Percentiles rank a stretch among this genome's conserved stretches.
Conservation (phyloP, 2,113 vertebrate genomes). For the Tragelaphus scriptus region DNA sequence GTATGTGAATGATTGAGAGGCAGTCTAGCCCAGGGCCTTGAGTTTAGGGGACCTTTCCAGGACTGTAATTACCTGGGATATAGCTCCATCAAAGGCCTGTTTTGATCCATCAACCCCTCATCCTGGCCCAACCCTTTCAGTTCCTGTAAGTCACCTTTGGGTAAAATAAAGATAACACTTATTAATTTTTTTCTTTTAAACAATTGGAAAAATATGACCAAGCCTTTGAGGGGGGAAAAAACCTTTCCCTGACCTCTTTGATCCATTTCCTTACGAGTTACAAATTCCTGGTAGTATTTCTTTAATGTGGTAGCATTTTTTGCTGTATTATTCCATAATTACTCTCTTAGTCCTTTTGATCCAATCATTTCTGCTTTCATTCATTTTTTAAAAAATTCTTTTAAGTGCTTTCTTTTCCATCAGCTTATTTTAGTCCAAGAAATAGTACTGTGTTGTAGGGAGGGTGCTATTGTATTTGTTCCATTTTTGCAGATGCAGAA, state of each 20-base stretch:
- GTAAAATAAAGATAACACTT: slow-evolving; percentile 71
- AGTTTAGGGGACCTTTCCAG: slow-evolving; percentile 28
- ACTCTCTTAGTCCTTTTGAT: neutral
- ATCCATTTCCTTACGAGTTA: slow-evolving; percentile 40
- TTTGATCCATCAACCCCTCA: slow-evolving; percentile 45
- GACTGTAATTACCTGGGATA: slow-evolving; percentile 29
- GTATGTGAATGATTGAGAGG: neutral
- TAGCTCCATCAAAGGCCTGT: slow-evolving; percentile 51
- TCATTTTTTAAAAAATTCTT: neutral
- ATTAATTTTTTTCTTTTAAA: slow-evolving; percentile 63
- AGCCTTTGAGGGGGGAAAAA: neutral
- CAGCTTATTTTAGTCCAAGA: neutral
- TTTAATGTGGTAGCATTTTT: slow-evolving; percentile 34
- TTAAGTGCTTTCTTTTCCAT: neutral
- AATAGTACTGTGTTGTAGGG: neutral
- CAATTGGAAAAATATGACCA: slow-evolving; percentile 67
- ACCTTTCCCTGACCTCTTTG: slow-evolving; percentile 30
- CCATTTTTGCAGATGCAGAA: neutral
- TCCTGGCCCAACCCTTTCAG: slow-evolving; percentile 51
- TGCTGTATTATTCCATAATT: slow-evolving; percentile 38
- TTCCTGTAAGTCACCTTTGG: slow-evolving; percentile 64
- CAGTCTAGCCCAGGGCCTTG: neutral
- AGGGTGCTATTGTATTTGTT: neutral
- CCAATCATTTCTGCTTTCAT: neutral
- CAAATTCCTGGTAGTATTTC: slow-evolving; percentile 39